phyloP scores from a whole-genome alignment of 2,888 invertebrate genomes.

The Acrobeloides nanus region DNA sequence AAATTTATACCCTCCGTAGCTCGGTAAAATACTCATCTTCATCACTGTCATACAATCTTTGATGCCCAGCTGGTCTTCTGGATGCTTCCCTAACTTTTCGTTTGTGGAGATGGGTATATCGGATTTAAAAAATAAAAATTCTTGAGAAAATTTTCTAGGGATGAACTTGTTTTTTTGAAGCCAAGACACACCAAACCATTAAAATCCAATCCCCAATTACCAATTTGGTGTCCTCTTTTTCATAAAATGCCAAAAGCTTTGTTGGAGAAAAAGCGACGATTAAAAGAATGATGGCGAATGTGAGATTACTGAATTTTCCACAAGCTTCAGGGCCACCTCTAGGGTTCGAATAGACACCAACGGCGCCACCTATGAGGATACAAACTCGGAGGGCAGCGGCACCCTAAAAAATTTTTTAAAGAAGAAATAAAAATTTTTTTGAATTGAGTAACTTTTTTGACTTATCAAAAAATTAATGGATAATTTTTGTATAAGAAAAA shows the following conservation, averaged over 20 bases:
- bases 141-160: slow-evolving; percentile 27
- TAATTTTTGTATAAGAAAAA: no score
- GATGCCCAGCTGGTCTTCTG: no score
- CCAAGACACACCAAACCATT: slow-evolving; percentile 51
- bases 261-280: slow-evolving; percentile 51
- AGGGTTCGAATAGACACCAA: slow-evolving; percentile 47
- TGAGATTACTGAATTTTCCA: slow-evolving; percentile 28
- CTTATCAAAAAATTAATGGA: no score
- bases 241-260: slow-evolving; percentile 50
- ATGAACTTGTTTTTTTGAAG: no score
- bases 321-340: slow-evolving; percentile 39
- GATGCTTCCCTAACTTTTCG: no score
- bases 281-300: slow-evolving; percentile 43
- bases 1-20: slow-evolving; percentile 17
- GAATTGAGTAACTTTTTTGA: no score
- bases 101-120: no score
- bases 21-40: slow-evolving; percentile 30
- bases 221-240: slow-evolving; percentile 33
- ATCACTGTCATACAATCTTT: slow-evolving; percentile 13
- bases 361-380: slow-evolving; percentile 45
- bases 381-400: slow-evolving; percentile 42
- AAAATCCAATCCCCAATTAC: slow-evolving; percentile 52
- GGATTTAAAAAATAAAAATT: not conserved
- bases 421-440: no score
- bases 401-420: slow-evolving; percentile 21